These are phyloP conservation scores for Ferrisia virgata DNA, from an alignment of 2,888 invertebrate genomes.

Conservation along the genomic window DNA sequence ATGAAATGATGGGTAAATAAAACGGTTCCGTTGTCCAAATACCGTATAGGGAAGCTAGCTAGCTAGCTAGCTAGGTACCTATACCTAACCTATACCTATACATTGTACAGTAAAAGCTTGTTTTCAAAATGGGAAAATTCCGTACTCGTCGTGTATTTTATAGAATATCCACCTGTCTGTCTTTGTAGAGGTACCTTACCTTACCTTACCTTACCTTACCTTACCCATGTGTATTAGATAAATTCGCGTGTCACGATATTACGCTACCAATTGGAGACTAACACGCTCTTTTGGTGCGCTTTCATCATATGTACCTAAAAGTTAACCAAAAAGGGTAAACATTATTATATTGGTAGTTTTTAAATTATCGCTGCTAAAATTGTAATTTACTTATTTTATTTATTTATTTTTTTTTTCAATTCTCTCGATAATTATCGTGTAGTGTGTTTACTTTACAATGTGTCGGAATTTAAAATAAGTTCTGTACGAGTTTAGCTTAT, in stretches of 20 bases:
- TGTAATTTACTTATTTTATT: neutral
- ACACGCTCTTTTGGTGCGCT: neutral
- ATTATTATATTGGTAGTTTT: neutral
- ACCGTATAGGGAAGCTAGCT: too few relatives aligned
- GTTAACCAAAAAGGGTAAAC: neutral
- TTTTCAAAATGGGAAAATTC: neutral
- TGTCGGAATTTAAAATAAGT: neutral
- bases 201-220: too few relatives aligned
- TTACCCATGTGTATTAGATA: too few relatives aligned
- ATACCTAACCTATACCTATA: too few relatives aligned
- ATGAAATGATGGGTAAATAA: neutral
- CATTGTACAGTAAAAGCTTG: neutral
- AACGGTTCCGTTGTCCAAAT: neutral
- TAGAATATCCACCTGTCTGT: too few relatives aligned
- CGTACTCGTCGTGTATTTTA: neutral
- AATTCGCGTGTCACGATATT: neutral
- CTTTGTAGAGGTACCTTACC: too few relatives aligned
- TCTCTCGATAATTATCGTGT: neutral
- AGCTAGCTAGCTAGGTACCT: too few relatives aligned
- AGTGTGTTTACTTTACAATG: neutral
- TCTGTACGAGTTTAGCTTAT: neutral
- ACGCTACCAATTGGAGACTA: neutral
- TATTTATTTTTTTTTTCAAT: too few relatives aligned
- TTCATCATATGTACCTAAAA: neutral
- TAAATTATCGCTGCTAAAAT: neutral